Percentiles rank a stretch among this genome's conserved stretches.
These are phyloP conservation scores for Taxidea taxus DNA, from an alignment of 2,113 vertebrate species.

Conservation along the genomic window DNA sequence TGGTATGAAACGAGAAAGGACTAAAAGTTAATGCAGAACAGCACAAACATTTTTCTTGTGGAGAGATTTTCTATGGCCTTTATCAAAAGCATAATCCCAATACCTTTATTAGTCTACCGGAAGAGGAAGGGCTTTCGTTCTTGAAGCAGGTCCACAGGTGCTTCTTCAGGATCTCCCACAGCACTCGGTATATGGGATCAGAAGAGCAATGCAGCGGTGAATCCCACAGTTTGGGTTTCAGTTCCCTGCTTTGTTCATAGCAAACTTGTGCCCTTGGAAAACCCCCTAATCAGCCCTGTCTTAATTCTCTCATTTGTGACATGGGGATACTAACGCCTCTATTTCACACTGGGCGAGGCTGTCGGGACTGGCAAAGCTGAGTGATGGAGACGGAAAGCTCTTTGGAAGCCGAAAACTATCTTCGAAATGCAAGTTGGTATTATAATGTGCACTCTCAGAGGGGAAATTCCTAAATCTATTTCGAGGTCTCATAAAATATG, in stretches of 20 bases:
- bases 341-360: neutral
- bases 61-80: neutral
- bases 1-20: neutral
- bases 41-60: neutral
- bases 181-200: neutral
- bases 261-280: neutral
- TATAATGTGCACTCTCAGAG: neutral
- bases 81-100: neutral
- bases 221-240: neutral
- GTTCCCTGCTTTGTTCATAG: neutral
- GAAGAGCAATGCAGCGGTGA: neutral
- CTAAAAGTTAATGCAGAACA: neutral
- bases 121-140: neutral
- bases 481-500: slow-evolving; percentile 66
- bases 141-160: neutral
- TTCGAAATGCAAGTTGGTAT: neutral
- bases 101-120: neutral
- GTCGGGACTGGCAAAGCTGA: neutral
- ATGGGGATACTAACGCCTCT: neutral
- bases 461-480: slow-evolving; percentile 70
- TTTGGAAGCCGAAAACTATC: neutral
- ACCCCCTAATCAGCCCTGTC: neutral
- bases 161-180: neutral
- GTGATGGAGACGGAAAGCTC: neutral
- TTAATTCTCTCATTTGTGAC: neutral